These are phyloP conservation scores for Lates japonicus DNA, from an alignment of 2,797 vertebrate genomes.

Conservation along the genomic window DNA sequence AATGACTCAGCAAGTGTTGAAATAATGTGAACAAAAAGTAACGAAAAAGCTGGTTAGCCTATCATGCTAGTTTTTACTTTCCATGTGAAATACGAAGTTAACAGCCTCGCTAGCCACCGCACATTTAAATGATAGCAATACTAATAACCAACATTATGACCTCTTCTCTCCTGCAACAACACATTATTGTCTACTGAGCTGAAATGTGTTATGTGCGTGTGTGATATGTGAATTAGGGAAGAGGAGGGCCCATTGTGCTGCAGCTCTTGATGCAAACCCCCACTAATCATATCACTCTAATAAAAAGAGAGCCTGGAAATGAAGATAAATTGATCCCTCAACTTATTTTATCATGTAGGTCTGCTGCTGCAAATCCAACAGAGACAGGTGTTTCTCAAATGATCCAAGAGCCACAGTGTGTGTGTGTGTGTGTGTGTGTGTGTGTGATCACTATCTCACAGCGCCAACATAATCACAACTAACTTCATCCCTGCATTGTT, in stretches of 20 bases:
- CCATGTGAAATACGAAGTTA: too few relatives aligned
- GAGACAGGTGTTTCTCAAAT: constrained; percentile 61
- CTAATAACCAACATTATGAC: constrained; percentile 3
- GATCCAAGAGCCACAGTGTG: constrained; percentile 26
- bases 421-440: constrained; percentile 9
- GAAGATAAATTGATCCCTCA: constrained; percentile 62
- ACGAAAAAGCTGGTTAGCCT: background rate
- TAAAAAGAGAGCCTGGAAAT: constrained; percentile 64
- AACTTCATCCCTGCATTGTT: constrained; percentile 43
- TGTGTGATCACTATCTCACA: constrained; percentile 6
- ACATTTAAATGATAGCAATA: constrained; percentile 13
- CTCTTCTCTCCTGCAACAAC: background rate
- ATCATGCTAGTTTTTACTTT: background rate
- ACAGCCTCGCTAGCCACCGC: background rate
- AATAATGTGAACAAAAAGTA: background rate
- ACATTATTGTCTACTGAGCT: background rate
- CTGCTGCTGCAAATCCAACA: constrained; percentile 51
- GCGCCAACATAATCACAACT: constrained; percentile 15
- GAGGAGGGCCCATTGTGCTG: constrained; percentile 19
- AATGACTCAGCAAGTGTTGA: background rate
- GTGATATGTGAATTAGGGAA: background rate
- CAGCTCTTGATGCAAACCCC: constrained; percentile 24
- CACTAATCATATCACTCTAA: constrained; percentile 61
- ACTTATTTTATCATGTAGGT: constrained; percentile 53
- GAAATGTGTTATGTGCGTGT: constrained; percentile 6